Percentiles rank a stretch among this genome's conserved stretches.
These are phyloP conservation scores for Zosterops hypoxanthus DNA, from an alignment of 2,113 vertebrate genomes.

Conservation along the genomic window DNA sequence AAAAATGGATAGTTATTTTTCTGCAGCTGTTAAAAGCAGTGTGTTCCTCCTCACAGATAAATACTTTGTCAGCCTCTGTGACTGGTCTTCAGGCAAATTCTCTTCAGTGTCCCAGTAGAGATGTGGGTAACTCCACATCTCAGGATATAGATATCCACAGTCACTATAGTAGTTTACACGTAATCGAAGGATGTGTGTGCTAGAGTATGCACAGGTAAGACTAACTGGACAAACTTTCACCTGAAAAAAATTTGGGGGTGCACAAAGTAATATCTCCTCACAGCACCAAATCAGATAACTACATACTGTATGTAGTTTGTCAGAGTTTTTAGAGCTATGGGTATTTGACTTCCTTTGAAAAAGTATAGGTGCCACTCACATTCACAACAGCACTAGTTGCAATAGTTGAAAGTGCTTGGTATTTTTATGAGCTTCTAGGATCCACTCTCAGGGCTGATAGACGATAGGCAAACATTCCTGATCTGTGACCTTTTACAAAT, in stretches of 20 bases:
- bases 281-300: background rate
- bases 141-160: background rate
- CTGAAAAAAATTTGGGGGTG: background rate
- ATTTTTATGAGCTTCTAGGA: background rate
- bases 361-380: background rate
- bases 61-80: background rate
- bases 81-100: background rate
- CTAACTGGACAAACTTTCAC: background rate
- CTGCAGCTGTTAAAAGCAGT: background rate
- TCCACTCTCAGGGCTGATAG: background rate
- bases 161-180: background rate
- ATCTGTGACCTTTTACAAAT: background rate
- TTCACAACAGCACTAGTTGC: background rate
- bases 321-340: background rate
- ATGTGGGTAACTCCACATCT: background rate
- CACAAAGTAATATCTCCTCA: background rate
- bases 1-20: background rate
- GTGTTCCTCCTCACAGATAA: background rate
- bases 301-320: background rate
- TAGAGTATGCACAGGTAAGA: background rate
- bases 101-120: background rate
- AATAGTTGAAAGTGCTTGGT: background rate
- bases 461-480: background rate
- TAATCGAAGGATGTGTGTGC: background rate
- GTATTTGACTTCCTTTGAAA: background rate